Evolutionary conservation across 2,888 invertebrate species (phyloP).

Genomic region (Yponomeuta evonymella): DNA sequence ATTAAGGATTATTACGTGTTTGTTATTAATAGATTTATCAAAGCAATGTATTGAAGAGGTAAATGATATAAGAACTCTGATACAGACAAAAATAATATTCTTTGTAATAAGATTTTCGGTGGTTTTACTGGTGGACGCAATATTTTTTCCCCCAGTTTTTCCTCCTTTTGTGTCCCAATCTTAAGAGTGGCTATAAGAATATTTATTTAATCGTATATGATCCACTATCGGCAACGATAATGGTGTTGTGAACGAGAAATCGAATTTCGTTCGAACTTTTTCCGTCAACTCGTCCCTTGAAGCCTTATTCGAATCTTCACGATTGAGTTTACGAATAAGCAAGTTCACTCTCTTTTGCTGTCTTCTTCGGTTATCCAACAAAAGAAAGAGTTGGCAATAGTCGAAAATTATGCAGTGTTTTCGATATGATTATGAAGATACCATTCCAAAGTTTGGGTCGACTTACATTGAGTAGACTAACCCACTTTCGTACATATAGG

Average conservation of each 20-base stretch:
- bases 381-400: no score
- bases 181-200: background rate
- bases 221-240: background rate
- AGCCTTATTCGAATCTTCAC: background rate
- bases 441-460: background rate
- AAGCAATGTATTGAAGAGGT: no score
- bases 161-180: background rate
- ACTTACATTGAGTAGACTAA: background rate
- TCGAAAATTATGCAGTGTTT: background rate
- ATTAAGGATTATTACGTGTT: no score
- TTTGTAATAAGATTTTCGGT: no score
- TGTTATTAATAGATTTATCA: no score
- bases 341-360: background rate
- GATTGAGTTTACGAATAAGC: background rate
- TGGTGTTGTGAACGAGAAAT: background rate
- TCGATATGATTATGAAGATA: background rate
- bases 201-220: background rate
- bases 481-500: background rate
- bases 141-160: no score
- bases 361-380: background rate
- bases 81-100: no score
- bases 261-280: background rate
- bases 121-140: no score
- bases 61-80: no score
- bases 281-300: background rate